Evolutionary conservation across 1,140 invertebrate genomes (phyloP).

Genomic region (Paraescarpia echinospica): DNA sequence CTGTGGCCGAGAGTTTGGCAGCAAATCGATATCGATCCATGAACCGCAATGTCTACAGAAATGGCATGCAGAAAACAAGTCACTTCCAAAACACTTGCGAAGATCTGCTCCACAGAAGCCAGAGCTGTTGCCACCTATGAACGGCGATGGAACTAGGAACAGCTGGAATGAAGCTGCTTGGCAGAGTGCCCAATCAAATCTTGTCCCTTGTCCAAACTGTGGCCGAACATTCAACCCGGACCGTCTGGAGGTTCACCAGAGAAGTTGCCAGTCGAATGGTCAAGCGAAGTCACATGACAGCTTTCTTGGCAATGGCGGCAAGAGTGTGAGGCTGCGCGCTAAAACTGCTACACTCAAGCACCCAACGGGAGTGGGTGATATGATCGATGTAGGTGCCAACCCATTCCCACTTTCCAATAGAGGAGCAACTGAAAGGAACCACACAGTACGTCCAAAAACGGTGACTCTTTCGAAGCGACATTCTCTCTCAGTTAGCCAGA

Average conservation of each 20-base stretch:
- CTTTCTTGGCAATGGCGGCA: neutral
- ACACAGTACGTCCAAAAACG: neutral
- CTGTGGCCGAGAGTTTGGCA: constrained; percentile 58
- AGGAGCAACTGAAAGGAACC: neutral
- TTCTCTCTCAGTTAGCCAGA: neutral
- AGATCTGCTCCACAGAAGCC: constrained; percentile 68
- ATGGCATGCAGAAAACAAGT: constrained; percentile 71
- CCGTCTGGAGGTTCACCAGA: constrained; percentile 20
- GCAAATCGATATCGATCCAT: constrained; percentile 70
- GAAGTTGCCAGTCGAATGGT: constrained; percentile 10
- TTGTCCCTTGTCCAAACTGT: constrained; percentile 70
- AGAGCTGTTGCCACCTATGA: constrained; percentile 8
- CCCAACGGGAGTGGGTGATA: neutral
- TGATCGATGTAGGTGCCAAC: constrained; percentile 16
- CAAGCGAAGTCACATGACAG: neutral
- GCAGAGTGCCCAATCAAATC: constrained; percentile 28
- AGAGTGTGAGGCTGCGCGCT: constrained; percentile 1
- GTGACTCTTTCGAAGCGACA: constrained; percentile 11
- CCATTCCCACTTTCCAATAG: constrained; percentile 4
- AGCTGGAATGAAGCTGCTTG: constrained; percentile 18
- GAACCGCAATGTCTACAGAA: constrained; percentile 77
- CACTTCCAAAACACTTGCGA: constrained; percentile 65
- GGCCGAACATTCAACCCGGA: constrained; percentile 68
- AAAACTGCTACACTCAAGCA: constrained; percentile 15
- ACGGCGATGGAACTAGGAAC: neutral